A percentile compares a stretch with the other conserved stretches of the same genome.
Evolutionary conservation across 2,113 vertebrate genomes (phyloP).

Genomic region (Ranitomeya imitator): DNA sequence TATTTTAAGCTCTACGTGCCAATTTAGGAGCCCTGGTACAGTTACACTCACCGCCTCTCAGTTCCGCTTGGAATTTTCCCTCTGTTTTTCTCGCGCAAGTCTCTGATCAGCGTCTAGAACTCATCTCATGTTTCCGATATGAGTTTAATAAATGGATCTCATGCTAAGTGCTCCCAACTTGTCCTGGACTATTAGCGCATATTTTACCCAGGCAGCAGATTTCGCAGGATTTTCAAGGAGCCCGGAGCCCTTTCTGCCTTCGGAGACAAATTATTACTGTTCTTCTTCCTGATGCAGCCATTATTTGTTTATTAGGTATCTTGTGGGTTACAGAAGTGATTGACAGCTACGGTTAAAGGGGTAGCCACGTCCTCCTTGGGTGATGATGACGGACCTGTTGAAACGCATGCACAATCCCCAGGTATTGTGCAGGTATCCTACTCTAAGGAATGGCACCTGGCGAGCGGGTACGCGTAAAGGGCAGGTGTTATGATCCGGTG

Average conservation of each 20-base stretch:
- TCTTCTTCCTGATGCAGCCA: not conserved
- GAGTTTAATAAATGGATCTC: constrained; percentile 54
- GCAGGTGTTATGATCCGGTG: no score
- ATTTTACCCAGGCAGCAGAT: constrained; percentile 7
- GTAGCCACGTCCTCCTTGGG: no score
- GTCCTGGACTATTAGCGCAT: constrained; percentile 3
- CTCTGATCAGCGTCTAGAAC: constrained; percentile 35
- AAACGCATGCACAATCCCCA: no score
- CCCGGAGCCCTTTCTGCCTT: not conserved
- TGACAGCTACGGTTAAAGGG: not conserved
- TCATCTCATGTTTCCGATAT: constrained; percentile 50
- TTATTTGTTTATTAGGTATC: constrained; percentile 40
- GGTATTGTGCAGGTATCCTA: no score
- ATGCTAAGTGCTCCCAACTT: constrained; percentile 39
- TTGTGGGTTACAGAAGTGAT: not conserved
- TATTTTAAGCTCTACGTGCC: constrained; percentile 49
- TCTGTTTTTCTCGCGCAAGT: not conserved
- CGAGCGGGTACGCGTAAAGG: no score
- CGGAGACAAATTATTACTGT: constrained; percentile 23
- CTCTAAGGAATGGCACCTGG: no score
- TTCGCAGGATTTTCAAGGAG: not conserved
- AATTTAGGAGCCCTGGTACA: constrained; percentile 43
- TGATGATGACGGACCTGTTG: no score
- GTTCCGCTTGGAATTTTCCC: constrained; percentile 33
- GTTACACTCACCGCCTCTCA: constrained; percentile 34